Conservation (phyloP, 2,797 vertebrate genomes). For the Pseudotriccus pelzelni region DNA sequence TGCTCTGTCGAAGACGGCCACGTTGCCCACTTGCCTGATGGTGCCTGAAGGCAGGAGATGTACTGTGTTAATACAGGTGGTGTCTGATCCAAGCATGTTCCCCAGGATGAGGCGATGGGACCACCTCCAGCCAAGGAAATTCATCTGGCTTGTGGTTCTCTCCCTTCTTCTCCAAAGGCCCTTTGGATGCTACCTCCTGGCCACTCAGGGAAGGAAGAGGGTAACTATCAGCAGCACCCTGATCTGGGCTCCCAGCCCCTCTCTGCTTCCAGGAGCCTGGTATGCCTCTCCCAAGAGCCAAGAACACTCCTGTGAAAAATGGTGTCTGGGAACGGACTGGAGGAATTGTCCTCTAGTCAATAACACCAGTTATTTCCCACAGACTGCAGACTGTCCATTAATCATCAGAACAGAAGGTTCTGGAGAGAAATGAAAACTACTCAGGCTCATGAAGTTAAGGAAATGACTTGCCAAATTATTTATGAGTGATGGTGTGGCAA, state of each 20-base stretch:
- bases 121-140: neutral
- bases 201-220: neutral
- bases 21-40: neutral
- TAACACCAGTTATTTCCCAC: neutral
- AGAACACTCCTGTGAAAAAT: neutral
- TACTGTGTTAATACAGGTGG: too few species aligned
- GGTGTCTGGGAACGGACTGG: neutral
- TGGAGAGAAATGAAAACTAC: neutral
- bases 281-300: neutral
- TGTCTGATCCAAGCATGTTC: neutral
- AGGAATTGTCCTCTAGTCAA: neutral
- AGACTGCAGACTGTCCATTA: neutral
- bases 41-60: neutral
- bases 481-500: neutral
- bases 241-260: neutral
- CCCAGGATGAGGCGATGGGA: neutral
- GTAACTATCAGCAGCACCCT: neutral
- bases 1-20: neutral
- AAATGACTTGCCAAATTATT: neutral
- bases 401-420: neutral
- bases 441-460: neutral
- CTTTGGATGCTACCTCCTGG: neutral
- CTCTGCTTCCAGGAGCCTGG: neutral
- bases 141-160: neutral
- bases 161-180: neutral